Percentiles rank a stretch among this genome's conserved stretches.
These are phyloP conservation scores for Hipparchia sbordonii DNA, from an alignment of 2,888 invertebrate genomes.

Conservation along the genomic window DNA sequence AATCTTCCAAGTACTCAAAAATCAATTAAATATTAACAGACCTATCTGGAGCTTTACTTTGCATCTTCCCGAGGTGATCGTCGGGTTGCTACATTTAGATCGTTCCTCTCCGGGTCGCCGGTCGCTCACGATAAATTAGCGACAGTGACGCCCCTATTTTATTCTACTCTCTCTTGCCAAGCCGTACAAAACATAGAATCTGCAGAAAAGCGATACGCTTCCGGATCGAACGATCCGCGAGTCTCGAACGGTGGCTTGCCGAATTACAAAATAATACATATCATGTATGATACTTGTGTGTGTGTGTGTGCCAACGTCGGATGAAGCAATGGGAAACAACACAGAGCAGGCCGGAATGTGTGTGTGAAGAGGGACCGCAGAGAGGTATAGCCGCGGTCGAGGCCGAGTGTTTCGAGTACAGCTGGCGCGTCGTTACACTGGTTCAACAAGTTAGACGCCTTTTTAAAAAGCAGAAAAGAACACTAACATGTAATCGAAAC, in stretches of 20 bases:
- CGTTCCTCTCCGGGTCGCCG: too few relatives aligned
- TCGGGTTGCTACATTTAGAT: too few relatives aligned
- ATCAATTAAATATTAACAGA: too few relatives aligned
- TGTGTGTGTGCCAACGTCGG: conserved; percentile 16
- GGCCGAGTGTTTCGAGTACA: conserved; percentile 8
- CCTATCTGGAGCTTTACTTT: too few relatives aligned
- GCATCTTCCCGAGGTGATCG: too few relatives aligned
- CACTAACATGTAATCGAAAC: conserved; percentile 11
- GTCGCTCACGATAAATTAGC: too few relatives aligned
- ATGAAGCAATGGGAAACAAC: conserved; percentile 16
- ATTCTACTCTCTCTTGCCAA: too few relatives aligned
- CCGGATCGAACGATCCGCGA: neutral
- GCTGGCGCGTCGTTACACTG: neutral
- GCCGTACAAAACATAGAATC: too few relatives aligned
- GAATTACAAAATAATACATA: conserved; percentile 27
- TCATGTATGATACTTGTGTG: conserved; percentile 21
- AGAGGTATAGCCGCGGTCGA: neutral
- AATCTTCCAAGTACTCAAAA: too few relatives aligned
- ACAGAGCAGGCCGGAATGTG: conserved; percentile 18
- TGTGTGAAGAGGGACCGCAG: neutral
- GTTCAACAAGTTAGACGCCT: neutral
- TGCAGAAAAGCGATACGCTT: neutral
- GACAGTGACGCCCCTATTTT: too few relatives aligned
- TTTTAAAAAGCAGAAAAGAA: neutral
- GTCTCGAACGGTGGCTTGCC: conserved; percentile 27